Evolutionary conservation across 2,113 vertebrate genomes (phyloP).

Genomic region (Amphilophus citrinellus): DNA sequence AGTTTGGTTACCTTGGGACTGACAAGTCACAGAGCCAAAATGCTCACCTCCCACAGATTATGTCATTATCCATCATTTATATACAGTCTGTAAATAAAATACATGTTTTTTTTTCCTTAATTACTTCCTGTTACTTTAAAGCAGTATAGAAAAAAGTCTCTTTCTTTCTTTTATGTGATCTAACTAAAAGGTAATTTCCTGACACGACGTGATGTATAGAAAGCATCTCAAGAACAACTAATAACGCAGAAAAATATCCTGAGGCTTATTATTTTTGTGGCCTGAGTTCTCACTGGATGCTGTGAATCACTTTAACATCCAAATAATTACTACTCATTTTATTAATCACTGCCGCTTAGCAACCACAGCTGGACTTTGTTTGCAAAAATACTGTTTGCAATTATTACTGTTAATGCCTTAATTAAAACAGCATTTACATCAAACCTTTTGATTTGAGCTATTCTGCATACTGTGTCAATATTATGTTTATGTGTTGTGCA

Average conservation of each 20-base stretch:
- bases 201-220: too few relatives aligned
- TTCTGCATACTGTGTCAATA: neutral
- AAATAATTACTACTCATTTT: neutral
- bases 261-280: neutral
- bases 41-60: too few relatives aligned
- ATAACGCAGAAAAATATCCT: neutral
- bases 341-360: constrained; percentile 5
- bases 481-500: neutral
- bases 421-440: neutral
- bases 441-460: neutral
- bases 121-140: too few relatives aligned
- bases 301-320: neutral
- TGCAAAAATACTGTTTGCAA: neutral
- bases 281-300: neutral
- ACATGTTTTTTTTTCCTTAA: too few relatives aligned
- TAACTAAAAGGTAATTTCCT: too few relatives aligned
- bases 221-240: neutral
- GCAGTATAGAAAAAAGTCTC: too few relatives aligned
- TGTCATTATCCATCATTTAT: too few relatives aligned
- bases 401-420: neutral
- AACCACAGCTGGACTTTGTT: neutral
- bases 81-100: too few relatives aligned
- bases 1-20: too few relatives aligned
- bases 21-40: too few relatives aligned
- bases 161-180: too few relatives aligned